phyloP scores from a whole-genome alignment of 2,797 vertebrate species.

The Chromobotia macracanthus region DNA sequence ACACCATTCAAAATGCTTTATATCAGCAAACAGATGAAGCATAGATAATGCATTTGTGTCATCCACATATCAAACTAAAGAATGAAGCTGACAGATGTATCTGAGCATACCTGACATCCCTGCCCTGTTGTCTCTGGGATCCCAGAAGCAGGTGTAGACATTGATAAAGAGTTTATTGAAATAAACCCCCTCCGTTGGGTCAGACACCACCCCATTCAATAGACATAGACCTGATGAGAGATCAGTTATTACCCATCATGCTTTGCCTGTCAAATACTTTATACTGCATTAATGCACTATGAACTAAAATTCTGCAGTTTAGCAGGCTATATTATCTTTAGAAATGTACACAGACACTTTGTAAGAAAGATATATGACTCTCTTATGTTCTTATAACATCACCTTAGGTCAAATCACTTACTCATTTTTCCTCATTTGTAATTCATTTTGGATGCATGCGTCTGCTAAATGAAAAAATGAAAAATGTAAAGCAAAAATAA shows the following conservation, averaged over 20 bases:
- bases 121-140: slow-evolving; percentile 67
- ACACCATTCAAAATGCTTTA: neutral
- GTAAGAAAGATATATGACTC: no score
- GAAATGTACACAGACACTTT: no score
- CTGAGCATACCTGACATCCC: slow-evolving; percentile 64
- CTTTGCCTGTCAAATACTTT: neutral
- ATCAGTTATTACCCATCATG: slow-evolving; percentile 7
- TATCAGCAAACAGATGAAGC: no score
- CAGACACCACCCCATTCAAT: slow-evolving; percentile 67
- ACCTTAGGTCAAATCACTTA: neutral
- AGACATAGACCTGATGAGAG: slow-evolving; percentile 66
- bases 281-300: neutral
- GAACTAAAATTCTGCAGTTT: neutral
- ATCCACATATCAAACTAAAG: neutral
- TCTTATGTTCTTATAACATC: no score
- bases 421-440: neutral
- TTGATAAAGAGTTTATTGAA: slow-evolving; percentile 71
- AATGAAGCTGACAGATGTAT: neutral
- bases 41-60: neutral
- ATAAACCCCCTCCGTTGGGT: slow-evolving; percentile 73
- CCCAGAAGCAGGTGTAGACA: slow-evolving; percentile 73
- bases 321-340: neutral
- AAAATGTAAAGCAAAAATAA: no score
- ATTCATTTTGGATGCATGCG: neutral
- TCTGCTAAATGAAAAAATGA: neutral